phyloP scores from a whole-genome alignment of 2,113 vertebrate species.

The Hippolais icterina region DNA sequence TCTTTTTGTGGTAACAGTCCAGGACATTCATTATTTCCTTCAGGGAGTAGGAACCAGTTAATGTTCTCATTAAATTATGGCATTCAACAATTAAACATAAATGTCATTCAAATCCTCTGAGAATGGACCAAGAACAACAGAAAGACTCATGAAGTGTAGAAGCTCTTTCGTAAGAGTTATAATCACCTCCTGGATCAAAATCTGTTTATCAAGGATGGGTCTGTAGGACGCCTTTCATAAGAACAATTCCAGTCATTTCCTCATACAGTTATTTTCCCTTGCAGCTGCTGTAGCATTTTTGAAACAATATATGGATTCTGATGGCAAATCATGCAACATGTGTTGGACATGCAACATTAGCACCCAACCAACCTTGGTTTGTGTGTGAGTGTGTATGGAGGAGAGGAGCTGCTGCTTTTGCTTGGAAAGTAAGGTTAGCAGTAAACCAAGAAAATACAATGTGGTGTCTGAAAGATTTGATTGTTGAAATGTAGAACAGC shows the following conservation, averaged over 20 bases:
- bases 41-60: neutral
- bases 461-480: neutral
- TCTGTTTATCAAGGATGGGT: neutral
- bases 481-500: neutral
- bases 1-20: neutral
- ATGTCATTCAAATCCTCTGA: neutral
- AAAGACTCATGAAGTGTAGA: neutral
- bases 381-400: neutral
- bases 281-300: neutral
- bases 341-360: neutral
- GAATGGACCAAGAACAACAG: slow-evolving; percentile 27
- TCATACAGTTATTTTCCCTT: neutral
- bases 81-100: neutral
- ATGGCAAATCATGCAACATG: neutral
- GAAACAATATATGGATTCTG: neutral
- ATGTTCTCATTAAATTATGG: neutral
- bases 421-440: neutral
- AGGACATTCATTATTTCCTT: neutral
- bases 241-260: neutral
- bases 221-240: neutral
- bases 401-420: neutral
- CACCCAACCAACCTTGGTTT: neutral
- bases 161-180: neutral
- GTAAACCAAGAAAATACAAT: neutral
- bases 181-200: neutral